Conservation (phyloP, 2,888 invertebrate species). For the Rotaria sp. region DNA sequence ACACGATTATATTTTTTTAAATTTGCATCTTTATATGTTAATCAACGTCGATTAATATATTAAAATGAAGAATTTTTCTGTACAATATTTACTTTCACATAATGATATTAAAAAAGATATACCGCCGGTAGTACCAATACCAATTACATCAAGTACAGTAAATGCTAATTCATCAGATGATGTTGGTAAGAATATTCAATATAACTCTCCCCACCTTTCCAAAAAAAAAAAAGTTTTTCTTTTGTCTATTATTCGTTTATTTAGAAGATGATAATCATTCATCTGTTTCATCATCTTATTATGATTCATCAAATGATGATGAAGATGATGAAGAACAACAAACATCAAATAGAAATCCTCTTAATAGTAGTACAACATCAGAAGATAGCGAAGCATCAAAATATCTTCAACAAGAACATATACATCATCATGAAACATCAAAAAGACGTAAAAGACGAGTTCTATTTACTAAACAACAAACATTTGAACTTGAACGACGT, state of each 20-base stretch:
- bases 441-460: constrained; percentile 37
- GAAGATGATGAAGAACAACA: not conserved
- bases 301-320: constrained; percentile 14
- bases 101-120: not conserved
- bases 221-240: not conserved
- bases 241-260: not conserved
- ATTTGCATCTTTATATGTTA: not conserved
- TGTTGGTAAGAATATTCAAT: not conserved
- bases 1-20: not conserved
- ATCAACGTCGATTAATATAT: constrained; percentile 18
- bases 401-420: constrained; percentile 10
- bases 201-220: too few relatives aligned
- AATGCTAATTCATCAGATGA: not conserved
- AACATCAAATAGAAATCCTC: not conserved
- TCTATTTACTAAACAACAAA: constrained; percentile 40
- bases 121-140: not conserved
- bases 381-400: constrained; percentile 7
- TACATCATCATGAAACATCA: not conserved
- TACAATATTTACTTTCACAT: constrained; percentile 2
- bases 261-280: constrained; percentile 3
- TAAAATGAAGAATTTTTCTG: constrained; percentile 14
- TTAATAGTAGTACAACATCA: not conserved
- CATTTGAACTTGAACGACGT: constrained; percentile 36
- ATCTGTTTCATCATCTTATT: not conserved
- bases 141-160: not conserved